Evolutionary conservation across 1,140 invertebrate genomes (phyloP).

Genomic region (Papilio helenus): DNA sequence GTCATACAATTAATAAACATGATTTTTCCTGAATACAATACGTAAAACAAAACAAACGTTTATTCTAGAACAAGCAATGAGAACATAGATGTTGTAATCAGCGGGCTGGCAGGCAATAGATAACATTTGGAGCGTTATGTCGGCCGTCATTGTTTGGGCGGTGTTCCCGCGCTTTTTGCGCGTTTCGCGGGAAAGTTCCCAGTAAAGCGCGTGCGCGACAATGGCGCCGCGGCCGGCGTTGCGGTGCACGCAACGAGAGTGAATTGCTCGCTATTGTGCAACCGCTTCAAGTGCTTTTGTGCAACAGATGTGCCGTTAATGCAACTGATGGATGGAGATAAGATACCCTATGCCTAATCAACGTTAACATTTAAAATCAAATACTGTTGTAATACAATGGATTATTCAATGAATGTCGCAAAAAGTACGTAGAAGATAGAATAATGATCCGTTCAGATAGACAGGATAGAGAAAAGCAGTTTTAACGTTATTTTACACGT

Average conservation of each 20-base stretch:
- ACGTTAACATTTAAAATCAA: background rate
- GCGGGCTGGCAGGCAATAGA: conserved; percentile 60
- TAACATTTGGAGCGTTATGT: conserved; percentile 80
- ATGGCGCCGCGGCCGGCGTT: conserved; percentile 53
- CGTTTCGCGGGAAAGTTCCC: conserved; percentile 81
- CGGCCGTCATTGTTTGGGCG: conserved; percentile 72
- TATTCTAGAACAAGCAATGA: conserved; percentile 60
- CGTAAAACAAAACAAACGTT: conserved; percentile 20
- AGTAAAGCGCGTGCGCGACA: conserved; percentile 77
- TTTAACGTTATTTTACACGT: too few species aligned
- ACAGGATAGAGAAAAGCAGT: too few species aligned
- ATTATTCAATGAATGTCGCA: background rate
- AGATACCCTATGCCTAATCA: conserved; percentile 47
- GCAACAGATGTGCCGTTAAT: conserved; percentile 78
- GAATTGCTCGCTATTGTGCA: conserved; percentile 74
- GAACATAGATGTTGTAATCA: conserved; percentile 74
- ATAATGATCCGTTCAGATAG: too few species aligned
- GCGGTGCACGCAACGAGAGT: conserved; percentile 69
- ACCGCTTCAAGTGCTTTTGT: conserved; percentile 62
- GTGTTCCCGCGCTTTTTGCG: conserved; percentile 80
- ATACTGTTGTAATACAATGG: background rate
- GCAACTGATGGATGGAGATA: conserved; percentile 63
- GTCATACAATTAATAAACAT: conserved; percentile 26
- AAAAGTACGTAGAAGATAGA: background rate
- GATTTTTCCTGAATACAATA: background rate